Evolutionary conservation across 2,113 vertebrate species (phyloP).

Genomic region (Misgurnus anguillicaudatus): DNA sequence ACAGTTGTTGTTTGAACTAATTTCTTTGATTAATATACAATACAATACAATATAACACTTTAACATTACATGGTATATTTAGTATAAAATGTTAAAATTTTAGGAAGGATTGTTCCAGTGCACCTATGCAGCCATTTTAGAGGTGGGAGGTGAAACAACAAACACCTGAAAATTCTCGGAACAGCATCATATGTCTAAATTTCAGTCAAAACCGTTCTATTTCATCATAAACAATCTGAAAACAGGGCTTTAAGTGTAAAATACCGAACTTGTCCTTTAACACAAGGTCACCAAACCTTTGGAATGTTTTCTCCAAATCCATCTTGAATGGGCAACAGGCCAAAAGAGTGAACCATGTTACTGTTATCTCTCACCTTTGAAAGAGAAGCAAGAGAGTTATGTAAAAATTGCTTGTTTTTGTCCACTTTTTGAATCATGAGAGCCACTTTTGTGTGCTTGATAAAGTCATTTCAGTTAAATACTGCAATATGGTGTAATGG

Average conservation of each 20-base stretch:
- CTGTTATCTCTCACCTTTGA: slow-evolving; percentile 64
- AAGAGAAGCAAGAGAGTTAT: slow-evolving; percentile 56
- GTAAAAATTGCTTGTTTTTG: slow-evolving; percentile 51
- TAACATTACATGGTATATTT: too few species aligned
- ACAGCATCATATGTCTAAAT: too few species aligned
- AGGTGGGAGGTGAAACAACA: too few species aligned
- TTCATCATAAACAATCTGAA: too few species aligned
- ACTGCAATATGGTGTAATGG: background rate
- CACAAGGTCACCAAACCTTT: slow-evolving; percentile 40
- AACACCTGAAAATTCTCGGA: too few species aligned
- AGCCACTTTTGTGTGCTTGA: background rate
- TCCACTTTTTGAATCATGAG: slow-evolving; percentile 26
- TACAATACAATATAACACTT: too few species aligned
- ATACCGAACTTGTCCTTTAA: background rate
- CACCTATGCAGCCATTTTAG: too few species aligned
- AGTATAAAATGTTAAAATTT: too few species aligned
- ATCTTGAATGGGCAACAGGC: slow-evolving; percentile 33
- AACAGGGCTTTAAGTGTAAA: background rate
- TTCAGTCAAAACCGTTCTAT: too few species aligned
- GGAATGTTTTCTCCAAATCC: slow-evolving; percentile 32
- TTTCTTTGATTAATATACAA: too few species aligned
- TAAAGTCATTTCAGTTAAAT: background rate
- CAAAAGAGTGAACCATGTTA: slow-evolving; percentile 42
- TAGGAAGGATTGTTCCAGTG: too few species aligned
- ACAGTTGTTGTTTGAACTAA: too few species aligned